phyloP scores from a whole-genome alignment of 2,113 vertebrate species.

The Pungitius pungitius region DNA sequence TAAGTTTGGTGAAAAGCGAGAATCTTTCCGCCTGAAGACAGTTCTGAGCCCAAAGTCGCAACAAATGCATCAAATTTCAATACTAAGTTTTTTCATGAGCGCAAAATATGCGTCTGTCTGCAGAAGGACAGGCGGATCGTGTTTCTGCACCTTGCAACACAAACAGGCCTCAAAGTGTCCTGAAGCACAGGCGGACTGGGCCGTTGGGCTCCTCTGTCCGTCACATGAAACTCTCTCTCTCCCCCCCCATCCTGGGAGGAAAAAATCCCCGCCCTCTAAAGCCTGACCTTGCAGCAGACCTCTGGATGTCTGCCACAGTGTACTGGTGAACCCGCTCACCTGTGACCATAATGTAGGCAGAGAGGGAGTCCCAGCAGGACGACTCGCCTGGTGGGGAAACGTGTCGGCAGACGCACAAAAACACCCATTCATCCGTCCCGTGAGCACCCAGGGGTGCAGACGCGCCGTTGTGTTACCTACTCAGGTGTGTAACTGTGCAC shows the following conservation, averaged over 20 bases:
- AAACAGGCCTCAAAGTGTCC: slow-evolving; percentile 14
- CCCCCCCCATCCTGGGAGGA: too few species aligned
- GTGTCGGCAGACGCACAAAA: background rate
- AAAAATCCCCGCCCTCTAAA: slow-evolving; percentile 59
- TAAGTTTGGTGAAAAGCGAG: background rate
- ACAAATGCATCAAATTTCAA: background rate
- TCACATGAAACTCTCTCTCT: slow-evolving; percentile 47
- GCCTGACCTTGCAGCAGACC: slow-evolving; percentile 61
- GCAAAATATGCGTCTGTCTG: background rate
- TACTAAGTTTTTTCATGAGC: background rate
- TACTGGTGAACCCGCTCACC: slow-evolving; percentile 65
- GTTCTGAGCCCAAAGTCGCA: background rate
- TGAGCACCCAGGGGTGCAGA: slow-evolving; percentile 33
- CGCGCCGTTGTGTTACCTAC: slow-evolving; percentile 43
- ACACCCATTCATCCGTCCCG: background rate
- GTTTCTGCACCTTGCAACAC: slow-evolving; percentile 30
- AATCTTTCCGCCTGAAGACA: background rate
- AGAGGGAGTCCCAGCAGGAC: slow-evolving; percentile 6
- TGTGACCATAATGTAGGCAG: slow-evolving; percentile 23
- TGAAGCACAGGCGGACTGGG: background rate
- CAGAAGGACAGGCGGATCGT: slow-evolving; percentile 3
- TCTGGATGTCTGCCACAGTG: slow-evolving; percentile 62
- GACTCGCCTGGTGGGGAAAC: slow-evolving; percentile 35
- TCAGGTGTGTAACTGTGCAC: slow-evolving; percentile 53
- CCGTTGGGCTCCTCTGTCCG: slow-evolving; percentile 37